Base-by-base conservation (phyloP, 2,797 vertebrate species). In the Bucorvus abyssinicus region DNA sequence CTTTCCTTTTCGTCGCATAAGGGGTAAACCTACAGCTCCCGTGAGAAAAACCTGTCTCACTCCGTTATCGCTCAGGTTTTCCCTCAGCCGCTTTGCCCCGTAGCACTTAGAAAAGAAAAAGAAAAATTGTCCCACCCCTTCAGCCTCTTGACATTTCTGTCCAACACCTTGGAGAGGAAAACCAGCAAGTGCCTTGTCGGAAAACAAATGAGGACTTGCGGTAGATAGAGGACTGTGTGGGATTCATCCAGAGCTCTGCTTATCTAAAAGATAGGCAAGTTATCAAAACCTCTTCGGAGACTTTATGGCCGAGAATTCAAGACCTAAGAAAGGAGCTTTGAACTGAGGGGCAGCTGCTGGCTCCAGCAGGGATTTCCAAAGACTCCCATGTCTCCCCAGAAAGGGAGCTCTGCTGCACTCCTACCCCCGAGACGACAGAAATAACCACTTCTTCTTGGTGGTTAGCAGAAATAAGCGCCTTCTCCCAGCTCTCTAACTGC, bases 161-260 rank as follows among this genome's bases (percentile, higher is more conserved):
- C 95, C 94, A 89, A 94, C 95, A 96, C 95, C 95, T 93, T 96
- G 87, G 95, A 96, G 92, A 96, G 92, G 93, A 95, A 96, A 97
- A 96, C 82, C 95, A 97, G 93, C 94, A 91, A 95, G 96, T 95
- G 92, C 88, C 87, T 85, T 0, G 2, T 84, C 34, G 32, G 96
- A 96, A 96, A 97, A 96, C 95, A 93, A 96, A 95, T 91, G 95
- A 97, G 94, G 87, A 80, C 90, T 95, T 95, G 90, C 5, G 8
- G 89, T 60, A 96, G 96, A 97, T 96, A 96, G 94, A 95, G 84
- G 60, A 84, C 84, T 0, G 52, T 65, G 86, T 93, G 93, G 92
- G 95, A 94, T 95, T 96, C 86, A 89, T 94, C 96, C 90, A 87
- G 91, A 95, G 90, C 95, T 93, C 94, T 89, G 65, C 94, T 97